A percentile compares a stretch with the other conserved stretches of the same genome.
phyloP scores from a whole-genome alignment of 1,140 invertebrate species.

The Eriosoma lanigerum region DNA sequence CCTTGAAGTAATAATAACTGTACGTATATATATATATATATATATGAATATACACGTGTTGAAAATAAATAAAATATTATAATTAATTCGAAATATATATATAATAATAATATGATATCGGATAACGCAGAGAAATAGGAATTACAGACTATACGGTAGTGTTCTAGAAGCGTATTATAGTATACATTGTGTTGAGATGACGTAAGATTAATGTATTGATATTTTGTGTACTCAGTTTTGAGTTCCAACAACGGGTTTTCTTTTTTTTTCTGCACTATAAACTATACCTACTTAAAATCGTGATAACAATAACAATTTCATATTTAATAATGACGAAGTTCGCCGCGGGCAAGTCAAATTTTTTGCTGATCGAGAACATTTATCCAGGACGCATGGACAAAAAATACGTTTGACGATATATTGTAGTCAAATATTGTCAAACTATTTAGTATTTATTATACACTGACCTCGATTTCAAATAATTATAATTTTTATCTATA shows the following conservation, averaged over 20 bases:
- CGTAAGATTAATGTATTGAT: neutral
- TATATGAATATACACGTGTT: neutral
- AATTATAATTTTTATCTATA: no score
- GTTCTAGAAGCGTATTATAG: no score
- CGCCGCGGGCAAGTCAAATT: neutral
- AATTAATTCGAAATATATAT: neutral
- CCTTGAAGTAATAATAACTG: neutral
- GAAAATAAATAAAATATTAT: neutral
- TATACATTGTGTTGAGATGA: neutral
- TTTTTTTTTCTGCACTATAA: neutral
- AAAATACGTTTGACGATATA: no score
- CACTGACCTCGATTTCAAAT: no score
- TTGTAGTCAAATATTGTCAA: no score
- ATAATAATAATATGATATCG: neutral
- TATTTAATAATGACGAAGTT: no score
- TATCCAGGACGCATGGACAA: neutral
- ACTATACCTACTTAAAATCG: neutral
- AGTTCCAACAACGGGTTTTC: no score
- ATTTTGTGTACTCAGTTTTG: neutral
- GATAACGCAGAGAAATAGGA: neutral
- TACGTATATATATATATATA: no score
- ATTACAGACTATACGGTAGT: no score
- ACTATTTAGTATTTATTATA: no score
- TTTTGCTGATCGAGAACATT: neutral
- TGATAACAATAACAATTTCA: neutral